phyloP scores from a whole-genome alignment of 2,888 invertebrate genomes.

The Drosophila robusta region DNA sequence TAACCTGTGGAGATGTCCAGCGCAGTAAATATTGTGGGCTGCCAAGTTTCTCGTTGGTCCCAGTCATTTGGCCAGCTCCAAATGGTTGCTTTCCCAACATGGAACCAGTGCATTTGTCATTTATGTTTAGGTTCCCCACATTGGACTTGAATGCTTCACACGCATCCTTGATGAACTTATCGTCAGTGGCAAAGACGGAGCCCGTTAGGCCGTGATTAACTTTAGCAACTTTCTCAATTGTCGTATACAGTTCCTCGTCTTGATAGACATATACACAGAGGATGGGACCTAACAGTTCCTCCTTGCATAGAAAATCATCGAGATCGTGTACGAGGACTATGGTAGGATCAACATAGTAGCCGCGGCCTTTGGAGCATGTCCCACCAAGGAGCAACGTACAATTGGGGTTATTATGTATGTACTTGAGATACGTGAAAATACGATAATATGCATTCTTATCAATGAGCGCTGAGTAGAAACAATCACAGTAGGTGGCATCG shows the following conservation, averaged over 20 bases:
- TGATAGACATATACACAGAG: conserved; percentile 95
- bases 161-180: conserved; percentile 90
- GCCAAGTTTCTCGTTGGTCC: conserved; percentile 99
- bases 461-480: conserved; percentile 97
- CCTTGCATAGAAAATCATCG: conserved; percentile 91
- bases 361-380: conserved; percentile 90
- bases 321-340: conserved; percentile 94
- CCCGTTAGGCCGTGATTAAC: conserved; percentile 96
- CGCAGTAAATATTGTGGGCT: conserved; percentile 96
- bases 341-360: conserved; percentile 97
- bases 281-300: conserved; percentile 99
- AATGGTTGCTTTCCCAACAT: conserved; percentile 99
- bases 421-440: conserved; percentile 93
- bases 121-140: conserved; percentile 98
- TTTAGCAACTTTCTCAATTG: conserved; percentile 89
- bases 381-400: conserved; percentile 94
- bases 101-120: conserved; percentile 98
- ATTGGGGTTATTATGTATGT: conserved; percentile 86
- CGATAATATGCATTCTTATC: conserved; percentile 95
- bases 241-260: conserved; percentile 89
- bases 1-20: conserved; percentile 95
- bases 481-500: conserved; percentile 91
- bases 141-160: conserved; percentile 92
- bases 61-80: conserved; percentile 97
- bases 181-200: conserved; percentile 94